A percentile compares a stretch with the other conserved stretches of the same genome.
Conservation (phyloP, 2,888 invertebrate species). For the Hermodice carunculata region DNA sequence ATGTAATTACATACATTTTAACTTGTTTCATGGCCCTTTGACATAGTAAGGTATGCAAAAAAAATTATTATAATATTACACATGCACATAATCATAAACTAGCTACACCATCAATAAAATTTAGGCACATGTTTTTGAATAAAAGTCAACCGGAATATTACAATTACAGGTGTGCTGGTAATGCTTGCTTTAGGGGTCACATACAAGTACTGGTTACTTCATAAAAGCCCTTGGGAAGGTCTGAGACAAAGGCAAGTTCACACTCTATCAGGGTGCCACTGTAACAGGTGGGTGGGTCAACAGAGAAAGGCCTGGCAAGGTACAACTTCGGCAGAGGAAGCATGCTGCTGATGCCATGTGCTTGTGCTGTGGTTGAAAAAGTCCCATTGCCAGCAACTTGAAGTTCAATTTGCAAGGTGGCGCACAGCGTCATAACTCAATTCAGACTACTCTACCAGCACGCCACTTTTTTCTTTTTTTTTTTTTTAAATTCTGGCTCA, state of each 20-base stretch:
- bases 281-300: background rate
- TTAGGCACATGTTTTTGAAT: too few species aligned
- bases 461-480: background rate
- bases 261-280: background rate
- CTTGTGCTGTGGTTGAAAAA: background rate
- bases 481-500: too few species aligned
- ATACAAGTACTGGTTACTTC: background rate
- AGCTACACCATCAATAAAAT: too few species aligned
- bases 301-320: background rate
- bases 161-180: background rate
- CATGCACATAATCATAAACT: too few species aligned
- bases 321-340: background rate
- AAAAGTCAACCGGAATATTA: too few species aligned
- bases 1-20: too few species aligned
- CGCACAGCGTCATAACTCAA: background rate
- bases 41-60: too few species aligned
- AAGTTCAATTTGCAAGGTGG: slow-evolving; percentile 1
- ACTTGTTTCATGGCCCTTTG: too few species aligned
- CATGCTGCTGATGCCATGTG: background rate
- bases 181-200: slow-evolving; percentile 2
- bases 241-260: slow-evolving; percentile 1
- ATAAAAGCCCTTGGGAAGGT: background rate
- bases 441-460: slow-evolving; percentile 7
- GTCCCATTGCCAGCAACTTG: background rate
- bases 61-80: too few species aligned